Base-by-base conservation (phyloP, 2,888 invertebrate genomes). In the Allacma fusca region DNA sequence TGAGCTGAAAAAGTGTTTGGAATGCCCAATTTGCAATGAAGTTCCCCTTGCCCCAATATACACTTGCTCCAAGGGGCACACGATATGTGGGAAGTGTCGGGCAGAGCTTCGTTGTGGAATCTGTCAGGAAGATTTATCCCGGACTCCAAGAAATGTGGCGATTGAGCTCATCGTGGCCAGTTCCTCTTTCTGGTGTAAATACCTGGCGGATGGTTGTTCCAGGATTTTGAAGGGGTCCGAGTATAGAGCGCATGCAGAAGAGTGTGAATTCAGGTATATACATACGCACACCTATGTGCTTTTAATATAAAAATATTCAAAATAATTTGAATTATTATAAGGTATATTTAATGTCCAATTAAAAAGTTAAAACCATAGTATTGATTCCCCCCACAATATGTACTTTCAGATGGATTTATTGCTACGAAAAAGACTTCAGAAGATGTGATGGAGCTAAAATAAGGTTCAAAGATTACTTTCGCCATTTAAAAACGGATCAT, bases 31-130 rank as follows among this genome's bases (percentile, higher is more conserved):
- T 72, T 82, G 82, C 62, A 78, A 80, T 28, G 82, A 82, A 74
- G 82, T 82, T 19, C 82, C 82, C 28, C 62, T 82, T 21, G 80
- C 82, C 16, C 82, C 82, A n/a, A 82, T 82, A 64, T 82, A 80
- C 76, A 82, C 82, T 2, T 82, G 82, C 43, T 78, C 79, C 13
- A 24, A 64, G 24, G 81, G 81, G n/a, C 82, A 82, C 64, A 80
- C 80, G 29, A 81, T 79, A 29, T 82, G 82, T 67, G 82, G 81
- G 29, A 79, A 79, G 62, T 81, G 81, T 71, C 64, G 81, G 21
- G 65, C 71, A 12, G 81, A 78, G 16, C 40, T 76, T 5, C 69
- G 62, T 13, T 82, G 82, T 77, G 81, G 81, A 26, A 78, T 82
- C 0, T 82, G 82, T 44, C 70, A 80, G n/a, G 82, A 82, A 72